Conservation (phyloP, 2,797 vertebrate genomes). For the Mormyrus proboscirostris region DNA sequence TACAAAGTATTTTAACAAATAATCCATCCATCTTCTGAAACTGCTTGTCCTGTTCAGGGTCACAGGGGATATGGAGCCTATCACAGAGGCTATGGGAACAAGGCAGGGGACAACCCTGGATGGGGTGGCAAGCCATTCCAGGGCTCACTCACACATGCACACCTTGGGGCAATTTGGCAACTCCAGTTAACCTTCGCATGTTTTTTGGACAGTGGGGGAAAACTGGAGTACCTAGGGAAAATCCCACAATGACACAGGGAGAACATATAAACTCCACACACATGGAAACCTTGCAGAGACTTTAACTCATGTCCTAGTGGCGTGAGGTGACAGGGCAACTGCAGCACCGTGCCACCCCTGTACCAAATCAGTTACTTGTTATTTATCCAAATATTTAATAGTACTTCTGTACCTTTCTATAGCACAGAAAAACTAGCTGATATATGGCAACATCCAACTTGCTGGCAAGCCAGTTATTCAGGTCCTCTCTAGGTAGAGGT, state of each 20-base stretch:
- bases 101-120: neutral
- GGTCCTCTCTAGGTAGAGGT: neutral
- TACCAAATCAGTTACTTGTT: neutral
- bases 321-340: neutral
- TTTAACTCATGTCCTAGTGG: neutral
- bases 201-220: neutral
- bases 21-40: neutral
- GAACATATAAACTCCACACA: neutral
- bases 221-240: neutral
- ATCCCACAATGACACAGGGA: neutral
- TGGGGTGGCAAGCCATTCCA: neutral
- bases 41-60: neutral
- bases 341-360: neutral
- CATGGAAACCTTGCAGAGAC: neutral
- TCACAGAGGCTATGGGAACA: neutral
- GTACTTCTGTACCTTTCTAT: neutral
- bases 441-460: neutral
- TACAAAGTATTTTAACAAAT: neutral
- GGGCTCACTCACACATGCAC: neutral
- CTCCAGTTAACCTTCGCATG: neutral
- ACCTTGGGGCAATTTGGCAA: neutral
- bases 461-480: neutral
- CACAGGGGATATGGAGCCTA: neutral
- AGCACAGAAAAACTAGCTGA: neutral
- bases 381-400: neutral